Conservation (phyloP, 1,140 invertebrate genomes). For the Trichonephila clavipes region DNA sequence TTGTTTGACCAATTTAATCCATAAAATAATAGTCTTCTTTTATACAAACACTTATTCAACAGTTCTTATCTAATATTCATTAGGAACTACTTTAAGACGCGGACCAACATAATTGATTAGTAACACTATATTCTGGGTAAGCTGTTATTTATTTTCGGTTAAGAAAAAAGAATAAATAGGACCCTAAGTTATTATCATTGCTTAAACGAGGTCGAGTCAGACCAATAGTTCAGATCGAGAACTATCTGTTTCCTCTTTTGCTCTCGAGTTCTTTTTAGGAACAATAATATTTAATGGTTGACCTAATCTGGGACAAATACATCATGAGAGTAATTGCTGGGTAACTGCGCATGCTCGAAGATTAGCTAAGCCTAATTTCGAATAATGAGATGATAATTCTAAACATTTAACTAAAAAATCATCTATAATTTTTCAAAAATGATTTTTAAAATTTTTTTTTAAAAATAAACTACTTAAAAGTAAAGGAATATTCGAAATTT, state of each 20-base stretch:
- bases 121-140: constrained; percentile 11
- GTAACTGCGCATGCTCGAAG: not conserved
- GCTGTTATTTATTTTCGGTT: not conserved
- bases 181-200: not conserved
- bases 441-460: too few relatives aligned
- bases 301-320: not conserved
- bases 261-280: not conserved
- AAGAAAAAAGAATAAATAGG: not conserved
- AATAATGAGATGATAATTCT: too few relatives aligned
- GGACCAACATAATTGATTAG: not conserved
- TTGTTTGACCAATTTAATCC: not conserved
- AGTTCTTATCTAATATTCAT: not conserved
- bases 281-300: not conserved
- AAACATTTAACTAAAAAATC: too few relatives aligned
- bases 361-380: too few relatives aligned
- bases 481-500: too few relatives aligned
- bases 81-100: not conserved
- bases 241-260: not conserved
- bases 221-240: constrained; percentile 13
- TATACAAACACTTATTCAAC: not conserved
- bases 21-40: not conserved
- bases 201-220: constrained; percentile 4
- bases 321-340: not conserved
- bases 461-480: too few relatives aligned
- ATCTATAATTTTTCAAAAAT: too few relatives aligned